Evolutionary conservation across 2,797 vertebrate genomes (phyloP).

Genomic region (Stomatorhinus walkeri): DNA sequence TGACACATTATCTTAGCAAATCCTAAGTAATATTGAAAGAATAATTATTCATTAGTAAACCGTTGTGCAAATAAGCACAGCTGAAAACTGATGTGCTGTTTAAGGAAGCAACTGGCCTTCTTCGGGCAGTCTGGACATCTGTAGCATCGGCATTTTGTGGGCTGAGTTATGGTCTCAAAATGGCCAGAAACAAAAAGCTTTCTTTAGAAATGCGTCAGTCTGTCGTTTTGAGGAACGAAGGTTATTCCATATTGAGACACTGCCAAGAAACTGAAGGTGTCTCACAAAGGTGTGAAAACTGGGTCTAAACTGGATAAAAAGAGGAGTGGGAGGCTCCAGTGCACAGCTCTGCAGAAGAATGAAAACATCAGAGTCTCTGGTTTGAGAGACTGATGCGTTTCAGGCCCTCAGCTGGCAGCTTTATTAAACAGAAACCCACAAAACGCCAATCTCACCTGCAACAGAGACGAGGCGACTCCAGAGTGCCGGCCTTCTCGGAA

Average conservation of each 20-base stretch:
- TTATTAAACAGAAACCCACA: neutral
- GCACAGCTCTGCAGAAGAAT: neutral
- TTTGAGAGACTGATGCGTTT: neutral
- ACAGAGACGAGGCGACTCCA: neutral
- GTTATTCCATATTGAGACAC: neutral
- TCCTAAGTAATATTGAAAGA: neutral
- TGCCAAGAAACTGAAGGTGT: neutral
- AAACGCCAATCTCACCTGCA: neutral
- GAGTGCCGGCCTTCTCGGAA: neutral
- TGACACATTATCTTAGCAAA: neutral
- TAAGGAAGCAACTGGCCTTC: neutral
- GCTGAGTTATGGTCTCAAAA: neutral
- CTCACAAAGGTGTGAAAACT: neutral
- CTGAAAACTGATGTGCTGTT: neutral
- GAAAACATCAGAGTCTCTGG: neutral
- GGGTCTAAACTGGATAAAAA: neutral
- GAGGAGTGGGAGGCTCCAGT: neutral
- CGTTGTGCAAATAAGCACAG: neutral
- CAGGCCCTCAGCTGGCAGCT: neutral
- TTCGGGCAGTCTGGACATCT: neutral
- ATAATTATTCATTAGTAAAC: neutral
- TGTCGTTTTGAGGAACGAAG: neutral
- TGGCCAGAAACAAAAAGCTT: neutral
- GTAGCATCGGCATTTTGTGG: neutral
- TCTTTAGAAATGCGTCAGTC: neutral